phyloP scores from a whole-genome alignment of 1,140 invertebrate species.

The Sarcophaga bullata region DNA sequence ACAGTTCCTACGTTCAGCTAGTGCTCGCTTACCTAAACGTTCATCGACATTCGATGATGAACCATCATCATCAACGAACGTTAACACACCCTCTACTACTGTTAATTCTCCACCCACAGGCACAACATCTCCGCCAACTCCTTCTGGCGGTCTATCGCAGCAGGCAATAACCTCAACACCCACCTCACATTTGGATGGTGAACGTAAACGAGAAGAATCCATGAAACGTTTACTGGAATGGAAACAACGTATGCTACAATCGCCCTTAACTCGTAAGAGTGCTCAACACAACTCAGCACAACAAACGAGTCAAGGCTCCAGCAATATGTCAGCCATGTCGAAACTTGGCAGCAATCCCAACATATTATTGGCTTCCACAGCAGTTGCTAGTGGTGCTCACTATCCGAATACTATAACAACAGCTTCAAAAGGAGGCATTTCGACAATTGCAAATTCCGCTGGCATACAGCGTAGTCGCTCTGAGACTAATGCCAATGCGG shows the following conservation, averaged over 20 bases:
- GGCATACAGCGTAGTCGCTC: slow-evolving; percentile 64
- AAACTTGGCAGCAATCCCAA: slow-evolving; percentile 63
- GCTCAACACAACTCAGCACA: slow-evolving; percentile 49
- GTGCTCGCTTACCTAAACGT: slow-evolving; percentile 77
- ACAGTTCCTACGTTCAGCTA: slow-evolving; percentile 79
- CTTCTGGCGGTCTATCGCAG: slow-evolving; percentile 52
- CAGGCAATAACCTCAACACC: slow-evolving; percentile 48
- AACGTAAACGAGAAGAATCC: slow-evolving; percentile 82
- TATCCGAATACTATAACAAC: slow-evolving; percentile 47
- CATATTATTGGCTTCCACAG: slow-evolving; percentile 58
- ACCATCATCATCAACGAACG: slow-evolving; percentile 40
- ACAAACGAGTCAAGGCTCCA: slow-evolving; percentile 53
- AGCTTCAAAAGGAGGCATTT: slow-evolving; percentile 40
- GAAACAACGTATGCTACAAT: slow-evolving; percentile 93
- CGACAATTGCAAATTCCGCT: slow-evolving; percentile 49
- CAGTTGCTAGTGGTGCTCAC: slow-evolving; percentile 66
- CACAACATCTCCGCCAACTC: slow-evolving; percentile 53
- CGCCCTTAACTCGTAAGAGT: slow-evolving; percentile 82
- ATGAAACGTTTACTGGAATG: slow-evolving; percentile 91
- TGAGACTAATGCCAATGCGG: slow-evolving; percentile 67
- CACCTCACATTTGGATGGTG: slow-evolving; percentile 69
- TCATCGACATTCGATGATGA: slow-evolving; percentile 57
- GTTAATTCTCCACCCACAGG: slow-evolving; percentile 56
- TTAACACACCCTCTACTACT: slow-evolving; percentile 49
- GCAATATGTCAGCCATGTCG: slow-evolving; percentile 66